phyloP scores from a whole-genome alignment of 1,140 invertebrate genomes.

The Calosoma granatense region DNA sequence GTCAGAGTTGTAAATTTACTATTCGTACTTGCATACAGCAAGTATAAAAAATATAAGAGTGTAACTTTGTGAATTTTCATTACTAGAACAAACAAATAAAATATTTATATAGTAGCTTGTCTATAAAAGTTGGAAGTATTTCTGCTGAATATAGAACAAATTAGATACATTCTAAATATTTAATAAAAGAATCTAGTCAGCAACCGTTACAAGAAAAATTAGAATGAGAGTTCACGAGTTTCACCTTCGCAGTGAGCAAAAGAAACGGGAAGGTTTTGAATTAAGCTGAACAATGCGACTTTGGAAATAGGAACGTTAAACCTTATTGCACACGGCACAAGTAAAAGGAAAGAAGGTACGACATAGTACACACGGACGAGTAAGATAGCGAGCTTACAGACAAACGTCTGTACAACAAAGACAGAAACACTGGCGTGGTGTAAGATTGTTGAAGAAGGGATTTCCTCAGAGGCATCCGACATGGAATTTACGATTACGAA shows the following conservation, averaged over 20 bases:
- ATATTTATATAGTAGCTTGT: no score
- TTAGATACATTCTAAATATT: no score
- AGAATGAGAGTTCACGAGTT: no score
- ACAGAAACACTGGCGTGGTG: slow-evolving; percentile 9
- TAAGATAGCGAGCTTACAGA: background rate
- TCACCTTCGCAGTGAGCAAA: no score
- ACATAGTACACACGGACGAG: background rate
- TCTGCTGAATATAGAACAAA: no score
- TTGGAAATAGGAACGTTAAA: background rate
- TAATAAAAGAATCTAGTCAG: no score
- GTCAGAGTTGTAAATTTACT: background rate
- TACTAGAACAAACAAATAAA: no score
- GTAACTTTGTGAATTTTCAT: no score
- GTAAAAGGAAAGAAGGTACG: background rate
- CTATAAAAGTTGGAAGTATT: no score
- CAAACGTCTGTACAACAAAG: background rate
- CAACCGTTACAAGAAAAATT: no score
- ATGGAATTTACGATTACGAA: slow-evolving; percentile 22
- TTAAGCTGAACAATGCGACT: background rate
- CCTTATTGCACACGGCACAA: background rate
- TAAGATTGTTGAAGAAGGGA: slow-evolving; percentile 13
- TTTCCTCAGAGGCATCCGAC: slow-evolving; percentile 13
- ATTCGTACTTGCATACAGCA: background rate
- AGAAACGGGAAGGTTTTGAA: background rate
- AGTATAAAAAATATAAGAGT: no score